Evolutionary conservation across 2,888 invertebrate genomes (phyloP), one percentile per base, ranked within the genome.

Genomic region (Latrodectus elegans): DNA sequence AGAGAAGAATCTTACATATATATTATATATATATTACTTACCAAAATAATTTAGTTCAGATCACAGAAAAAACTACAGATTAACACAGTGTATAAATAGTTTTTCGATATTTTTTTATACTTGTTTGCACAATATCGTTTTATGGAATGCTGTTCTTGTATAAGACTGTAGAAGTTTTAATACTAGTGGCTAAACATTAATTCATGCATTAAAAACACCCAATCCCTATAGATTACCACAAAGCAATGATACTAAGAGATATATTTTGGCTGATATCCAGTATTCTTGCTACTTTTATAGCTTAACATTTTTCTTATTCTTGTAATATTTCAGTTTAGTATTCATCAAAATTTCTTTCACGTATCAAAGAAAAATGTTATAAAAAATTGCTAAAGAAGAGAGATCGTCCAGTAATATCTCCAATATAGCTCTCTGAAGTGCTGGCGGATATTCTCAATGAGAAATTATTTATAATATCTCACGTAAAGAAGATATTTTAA

Each of bases 201-300:
- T 51, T 73, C 73, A 73, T 73, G 73, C 73, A 73, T 73, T 73
- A 74, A 81, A 81, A 81, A 74, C 73, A 38, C 67, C 73, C 67
- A 38, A 52, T 74, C 81, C 81, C 74, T 67, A 81, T 65, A 74
- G 73, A 81, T 81, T 81, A 64, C 55, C 64, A 52, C 52, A 65
- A 51, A 60, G 17, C 72, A 72, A 72, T 38, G 52, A n/a, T 8
- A 72, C 55, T 51, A 75, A 78, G 68, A 84, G 52, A 84, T 79
- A 78, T 55, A 84, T 78, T 79, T 71, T 84, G 84, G 84, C 70
- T 79, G n/a, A 79, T 79, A 70, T 79, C 78, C 78, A 79, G 70
- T 70, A 70, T 55, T 70, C 55, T 55, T 60, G 70, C 70, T 79
- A 70, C 70, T 53, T 70, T 70, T 68, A n/a, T 26, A 38, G 78